phyloP scores from a whole-genome alignment of 2,888 invertebrate species.

The Erebia ligea region DNA sequence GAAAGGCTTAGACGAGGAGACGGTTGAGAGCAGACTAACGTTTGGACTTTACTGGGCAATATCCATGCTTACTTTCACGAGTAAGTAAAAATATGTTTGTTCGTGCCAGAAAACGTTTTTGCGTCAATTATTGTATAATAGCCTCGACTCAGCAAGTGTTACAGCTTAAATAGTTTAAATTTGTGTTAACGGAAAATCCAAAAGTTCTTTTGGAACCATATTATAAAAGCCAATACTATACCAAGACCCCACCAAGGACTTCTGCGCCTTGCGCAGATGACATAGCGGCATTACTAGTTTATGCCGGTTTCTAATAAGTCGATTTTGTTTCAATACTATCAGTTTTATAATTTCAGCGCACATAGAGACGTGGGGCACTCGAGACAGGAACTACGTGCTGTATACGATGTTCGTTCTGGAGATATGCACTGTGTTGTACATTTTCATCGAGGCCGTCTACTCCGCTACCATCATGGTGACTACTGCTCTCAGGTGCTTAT shows the following conservation, averaged over 20 bases:
- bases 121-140: too few relatives aligned
- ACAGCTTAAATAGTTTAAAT: too few relatives aligned
- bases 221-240: too few relatives aligned
- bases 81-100: constrained; percentile 47
- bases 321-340: too few relatives aligned
- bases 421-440: constrained; percentile 60
- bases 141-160: too few relatives aligned
- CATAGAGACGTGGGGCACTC: constrained; percentile 38
- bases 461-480: constrained; percentile 74
- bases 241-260: too few relatives aligned
- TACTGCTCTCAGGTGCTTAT: constrained; percentile 54
- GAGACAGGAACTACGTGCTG: constrained; percentile 52
- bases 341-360: constrained; percentile 31
- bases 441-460: constrained; percentile 68
- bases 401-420: constrained; percentile 63
- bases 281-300: too few relatives aligned
- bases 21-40: constrained; percentile 48
- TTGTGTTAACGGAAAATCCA: too few relatives aligned
- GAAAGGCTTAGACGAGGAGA: constrained; percentile 50
- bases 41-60: constrained; percentile 69
- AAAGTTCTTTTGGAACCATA: too few relatives aligned
- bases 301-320: too few relatives aligned
- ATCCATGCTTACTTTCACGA: constrained; percentile 65
- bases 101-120: too few relatives aligned
- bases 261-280: too few relatives aligned